These are phyloP conservation scores for Pao palembangensis DNA, from an alignment of 2,113 vertebrate species.

Conservation along the genomic window DNA sequence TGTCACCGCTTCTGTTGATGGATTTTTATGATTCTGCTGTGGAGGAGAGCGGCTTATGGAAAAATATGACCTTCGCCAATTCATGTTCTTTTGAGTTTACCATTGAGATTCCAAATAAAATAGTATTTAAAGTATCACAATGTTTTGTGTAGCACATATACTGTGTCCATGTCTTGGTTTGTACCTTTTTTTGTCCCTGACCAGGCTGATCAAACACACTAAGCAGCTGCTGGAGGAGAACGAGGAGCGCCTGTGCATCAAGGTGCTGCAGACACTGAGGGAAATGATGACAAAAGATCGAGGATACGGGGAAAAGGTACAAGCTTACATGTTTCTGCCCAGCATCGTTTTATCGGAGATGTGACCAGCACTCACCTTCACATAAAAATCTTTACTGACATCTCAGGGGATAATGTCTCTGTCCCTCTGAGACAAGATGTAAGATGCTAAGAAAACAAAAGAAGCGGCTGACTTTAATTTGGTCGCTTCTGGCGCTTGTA, in stretches of 20 bases:
- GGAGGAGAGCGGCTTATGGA: too few relatives aligned
- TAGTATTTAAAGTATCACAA: too few relatives aligned
- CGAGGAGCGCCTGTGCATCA: constrained; percentile 96
- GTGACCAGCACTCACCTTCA: neutral
- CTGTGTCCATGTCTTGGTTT: too few relatives aligned
- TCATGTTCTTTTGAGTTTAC: too few relatives aligned
- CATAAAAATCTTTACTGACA: constrained; percentile 11
- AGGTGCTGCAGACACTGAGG: constrained; percentile 94
- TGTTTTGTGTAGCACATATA: too few relatives aligned
- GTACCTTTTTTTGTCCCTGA: constrained; percentile 9
- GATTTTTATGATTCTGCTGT: neutral
- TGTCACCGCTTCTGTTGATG: too few relatives aligned
- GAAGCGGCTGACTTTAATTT: neutral
- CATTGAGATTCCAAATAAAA: too few relatives aligned
- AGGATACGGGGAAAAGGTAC: constrained; percentile 97
- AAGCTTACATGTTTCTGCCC: constrained; percentile 49
- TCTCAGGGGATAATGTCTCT: constrained; percentile 6
- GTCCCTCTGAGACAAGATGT: constrained; percentile 2
- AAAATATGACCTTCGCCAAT: too few relatives aligned
- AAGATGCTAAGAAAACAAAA: neutral
- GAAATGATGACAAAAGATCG: constrained; percentile 99
- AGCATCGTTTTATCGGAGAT: constrained; percentile 2
- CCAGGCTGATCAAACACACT: constrained; percentile 95
- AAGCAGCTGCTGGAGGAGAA: constrained; percentile 97
- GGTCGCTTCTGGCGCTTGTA: neutral